Conservation (phyloP, 2,797 vertebrate species). For the Rhinoraja longicauda region DNA sequence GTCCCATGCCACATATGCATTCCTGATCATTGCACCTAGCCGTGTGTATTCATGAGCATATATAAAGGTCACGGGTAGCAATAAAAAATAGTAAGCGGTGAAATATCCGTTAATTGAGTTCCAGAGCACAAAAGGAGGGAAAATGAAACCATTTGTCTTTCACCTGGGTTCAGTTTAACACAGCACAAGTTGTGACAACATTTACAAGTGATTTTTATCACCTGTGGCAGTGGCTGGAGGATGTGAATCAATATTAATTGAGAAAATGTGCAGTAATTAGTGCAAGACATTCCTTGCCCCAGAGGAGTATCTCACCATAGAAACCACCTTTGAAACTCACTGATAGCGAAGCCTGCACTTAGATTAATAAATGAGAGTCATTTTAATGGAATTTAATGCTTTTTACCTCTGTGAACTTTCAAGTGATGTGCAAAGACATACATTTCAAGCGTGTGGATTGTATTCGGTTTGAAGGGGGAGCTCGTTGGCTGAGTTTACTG, state of each 20-base stretch:
- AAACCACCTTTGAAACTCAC: slow-evolving; percentile 6
- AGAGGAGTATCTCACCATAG: slow-evolving; percentile 13
- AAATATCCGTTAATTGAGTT: slow-evolving; percentile 20
- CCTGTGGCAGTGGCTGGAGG: slow-evolving; percentile 4
- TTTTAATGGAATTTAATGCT: not conserved
- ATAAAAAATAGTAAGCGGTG: not conserved
- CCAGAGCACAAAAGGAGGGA: slow-evolving; percentile 8
- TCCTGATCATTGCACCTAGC: not conserved
- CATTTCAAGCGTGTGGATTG: slow-evolving; percentile 16
- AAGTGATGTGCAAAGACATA: slow-evolving; percentile 33
- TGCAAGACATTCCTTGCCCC: slow-evolving; percentile 9
- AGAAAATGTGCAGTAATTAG: slow-evolving; percentile 34
- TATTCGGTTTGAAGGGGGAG: not conserved
- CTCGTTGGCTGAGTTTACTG: not conserved
- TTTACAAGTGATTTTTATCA: slow-evolving; percentile 33
- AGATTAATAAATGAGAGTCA: slow-evolving; percentile 11
- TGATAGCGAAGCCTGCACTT: not conserved
- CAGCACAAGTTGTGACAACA: slow-evolving; percentile 9
- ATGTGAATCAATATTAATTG: slow-evolving; percentile 36
- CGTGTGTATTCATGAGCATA: slow-evolving; percentile 1
- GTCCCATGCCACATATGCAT: not conserved
- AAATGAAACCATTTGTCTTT: slow-evolving; percentile 11
- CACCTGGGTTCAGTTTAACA: slow-evolving; percentile 4
- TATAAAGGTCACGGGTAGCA: slow-evolving; percentile 14
- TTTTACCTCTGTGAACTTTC: slow-evolving; percentile 33